Evolutionary conservation across 92 coral and sea anemone species (phyloP), one percentile per base, ranked within the genome.

Genomic region (Isaurus tuberculatus): DNA sequence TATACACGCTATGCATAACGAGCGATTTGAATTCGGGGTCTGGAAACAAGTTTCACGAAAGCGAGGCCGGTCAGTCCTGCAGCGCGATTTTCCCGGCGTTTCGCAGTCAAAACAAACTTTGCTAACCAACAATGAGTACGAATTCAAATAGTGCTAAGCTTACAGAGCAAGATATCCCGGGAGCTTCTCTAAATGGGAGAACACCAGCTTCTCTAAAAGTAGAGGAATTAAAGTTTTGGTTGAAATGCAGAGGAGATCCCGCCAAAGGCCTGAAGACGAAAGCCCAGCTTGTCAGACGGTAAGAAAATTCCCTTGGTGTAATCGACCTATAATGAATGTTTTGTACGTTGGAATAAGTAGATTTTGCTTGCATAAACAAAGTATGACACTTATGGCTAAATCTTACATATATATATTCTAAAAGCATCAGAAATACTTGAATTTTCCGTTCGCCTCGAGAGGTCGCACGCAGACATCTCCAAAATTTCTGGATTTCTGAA

Each of bases 261-360:
- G 70, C 70, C 34, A 65, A 65, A 65, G 70, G 70, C 36, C 70
- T 65, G 36, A 65, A 65, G 70, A 65, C 70, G 70, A 65, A 65
- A 65, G 70, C 70, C 70, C 70, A 65, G 40, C 70, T 65, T 27
- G 70, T 65, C 70, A 65, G 36, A 26, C 33, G 70, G 66, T 60
- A 60, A 60, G 66, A 60, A 19, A 60, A 22, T 60, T 23, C 22
- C 29, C 27, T 60, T 60, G 58, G 58, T 49, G 19, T 13, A 57
- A 57, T n/a, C 28, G 26, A 57, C 65, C 65, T 57, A 57, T 57
- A 57, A 57, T 57, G 65, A n/a, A 57, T 57, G 26, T n/a, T 57
- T 57, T 23, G 28, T 57, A 57, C 65, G 65, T 64, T 64, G 69
- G 36, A 64, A 64, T 60, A 19, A 60, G 27, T 60, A 60, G 66